Evolutionary conservation across 2,888 invertebrate genomes (phyloP).

Genomic region (Cordilura impudica): DNA sequence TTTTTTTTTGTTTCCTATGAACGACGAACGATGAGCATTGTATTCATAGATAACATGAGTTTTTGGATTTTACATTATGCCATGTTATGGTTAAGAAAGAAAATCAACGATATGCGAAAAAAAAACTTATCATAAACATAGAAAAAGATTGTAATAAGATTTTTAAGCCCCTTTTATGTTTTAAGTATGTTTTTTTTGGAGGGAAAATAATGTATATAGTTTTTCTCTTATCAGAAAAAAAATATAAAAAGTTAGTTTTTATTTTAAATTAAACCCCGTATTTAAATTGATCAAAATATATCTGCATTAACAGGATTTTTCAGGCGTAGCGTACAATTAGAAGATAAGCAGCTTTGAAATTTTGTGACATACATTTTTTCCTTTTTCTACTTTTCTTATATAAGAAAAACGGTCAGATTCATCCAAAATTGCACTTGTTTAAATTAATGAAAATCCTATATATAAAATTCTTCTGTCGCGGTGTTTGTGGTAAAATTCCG

Average conservation of each 20-base stretch:
- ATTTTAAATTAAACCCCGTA: neutral
- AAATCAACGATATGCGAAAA: neutral
- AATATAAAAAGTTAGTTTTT: neutral
- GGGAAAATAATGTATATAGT: constrained; percentile 17
- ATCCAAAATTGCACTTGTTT: too few relatives aligned
- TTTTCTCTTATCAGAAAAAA: constrained; percentile 15
- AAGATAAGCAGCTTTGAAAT: too few relatives aligned
- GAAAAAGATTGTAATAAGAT: constrained; percentile 60
- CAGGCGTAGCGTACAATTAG: too few relatives aligned
- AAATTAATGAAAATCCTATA: too few relatives aligned
- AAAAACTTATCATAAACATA: constrained; percentile 57
- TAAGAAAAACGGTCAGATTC: too few relatives aligned
- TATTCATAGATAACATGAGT: constrained; percentile 50
- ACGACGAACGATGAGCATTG: constrained; percentile 35
- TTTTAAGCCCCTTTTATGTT: constrained; percentile 63
- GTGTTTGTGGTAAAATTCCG: too few relatives aligned
- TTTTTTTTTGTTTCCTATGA: constrained; percentile 15
- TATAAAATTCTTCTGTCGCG: too few relatives aligned
- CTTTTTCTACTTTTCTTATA: too few relatives aligned
- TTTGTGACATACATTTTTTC: too few relatives aligned
- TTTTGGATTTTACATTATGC: constrained; percentile 16
- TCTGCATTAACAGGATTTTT: too few relatives aligned
- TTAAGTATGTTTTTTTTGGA: constrained; percentile 13
- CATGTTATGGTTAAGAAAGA: constrained; percentile 15
- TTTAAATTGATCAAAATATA: too few relatives aligned